Conservation (phyloP, 2,113 vertebrate genomes). For the Pycnonotus jocosus region DNA sequence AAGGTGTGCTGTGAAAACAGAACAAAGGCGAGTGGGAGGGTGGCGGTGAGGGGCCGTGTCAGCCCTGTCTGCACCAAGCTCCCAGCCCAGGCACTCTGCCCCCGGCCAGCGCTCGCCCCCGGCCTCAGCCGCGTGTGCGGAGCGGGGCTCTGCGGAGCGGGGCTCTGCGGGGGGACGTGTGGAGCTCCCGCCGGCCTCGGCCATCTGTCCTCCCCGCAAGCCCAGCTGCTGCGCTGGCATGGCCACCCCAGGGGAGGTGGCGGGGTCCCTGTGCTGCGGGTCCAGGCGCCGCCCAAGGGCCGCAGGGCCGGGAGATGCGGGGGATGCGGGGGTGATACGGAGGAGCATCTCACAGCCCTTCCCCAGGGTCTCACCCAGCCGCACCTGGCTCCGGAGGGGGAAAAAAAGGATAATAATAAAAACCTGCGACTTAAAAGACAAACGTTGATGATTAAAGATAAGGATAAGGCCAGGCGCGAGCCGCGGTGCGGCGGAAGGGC, state of each 20-base stretch:
- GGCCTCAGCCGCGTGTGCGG: not conserved
- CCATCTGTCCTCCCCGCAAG: not conserved
- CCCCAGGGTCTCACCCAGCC: not conserved
- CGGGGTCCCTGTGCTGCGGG: not conserved
- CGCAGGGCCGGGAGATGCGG: not conserved
- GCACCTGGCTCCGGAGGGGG: not conserved
- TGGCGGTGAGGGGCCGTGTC: not conserved
- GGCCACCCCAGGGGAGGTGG: not conserved
- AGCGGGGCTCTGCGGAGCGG: not conserved
- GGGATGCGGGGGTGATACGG: not conserved
- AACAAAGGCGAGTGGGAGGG: slow-evolving; percentile 1
- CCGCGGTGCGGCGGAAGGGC: not conserved
- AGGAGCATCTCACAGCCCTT: not conserved
- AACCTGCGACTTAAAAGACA: not conserved
- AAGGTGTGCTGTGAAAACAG: not conserved
- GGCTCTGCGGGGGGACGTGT: not conserved
- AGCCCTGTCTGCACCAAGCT: not conserved
- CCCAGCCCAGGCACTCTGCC: not conserved
- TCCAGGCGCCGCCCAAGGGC: not conserved
- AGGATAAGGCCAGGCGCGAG: not conserved
- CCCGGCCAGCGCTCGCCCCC: not conserved
- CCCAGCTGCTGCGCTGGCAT: not conserved
- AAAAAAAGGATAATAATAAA: too few species aligned
- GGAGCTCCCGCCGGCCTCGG: not conserved
- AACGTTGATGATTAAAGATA: not conserved